phyloP scores from a whole-genome alignment of 2,888 invertebrate species.

The Ethmia dodecea region DNA sequence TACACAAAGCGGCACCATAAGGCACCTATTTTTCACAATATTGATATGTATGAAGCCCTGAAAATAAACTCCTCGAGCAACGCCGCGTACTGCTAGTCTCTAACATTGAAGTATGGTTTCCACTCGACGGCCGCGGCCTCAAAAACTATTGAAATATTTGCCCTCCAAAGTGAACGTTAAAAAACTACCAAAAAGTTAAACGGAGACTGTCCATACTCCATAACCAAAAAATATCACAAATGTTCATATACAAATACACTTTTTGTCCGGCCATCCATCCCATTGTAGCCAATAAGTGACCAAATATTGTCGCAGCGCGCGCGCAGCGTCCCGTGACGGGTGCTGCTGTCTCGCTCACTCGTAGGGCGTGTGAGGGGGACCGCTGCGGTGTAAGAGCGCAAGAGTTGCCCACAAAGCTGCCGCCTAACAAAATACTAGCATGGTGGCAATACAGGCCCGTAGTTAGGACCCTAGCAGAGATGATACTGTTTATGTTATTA shows the following conservation, averaged over 20 bases:
- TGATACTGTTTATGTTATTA: too few species aligned
- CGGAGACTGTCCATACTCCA: too few species aligned
- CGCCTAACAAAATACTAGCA: constrained; percentile 71
- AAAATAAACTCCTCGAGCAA: too few species aligned
- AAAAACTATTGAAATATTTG: too few species aligned
- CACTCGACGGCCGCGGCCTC: too few species aligned
- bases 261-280: constrained; percentile 18
- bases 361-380: constrained; percentile 28
- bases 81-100: too few species aligned
- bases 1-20: too few species aligned
- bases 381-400: constrained; percentile 6
- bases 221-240: constrained; percentile 11
- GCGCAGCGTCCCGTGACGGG: constrained; percentile 44
- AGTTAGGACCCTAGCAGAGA: constrained; percentile 22
- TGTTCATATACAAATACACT: constrained; percentile 25
- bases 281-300: constrained; percentile 52
- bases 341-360: constrained; percentile 27
- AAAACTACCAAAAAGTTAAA: too few species aligned
- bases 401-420: constrained; percentile 62
- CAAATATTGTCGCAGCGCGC: constrained; percentile 56
- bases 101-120: too few species aligned
- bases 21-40: too few species aligned
- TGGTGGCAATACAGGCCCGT: constrained; percentile 67
- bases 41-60: too few species aligned
- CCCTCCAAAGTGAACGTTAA: too few species aligned